These are phyloP conservation scores for Melinopterus prodromus DNA, from an alignment of 2,888 invertebrate genomes.

Conservation along the genomic window DNA sequence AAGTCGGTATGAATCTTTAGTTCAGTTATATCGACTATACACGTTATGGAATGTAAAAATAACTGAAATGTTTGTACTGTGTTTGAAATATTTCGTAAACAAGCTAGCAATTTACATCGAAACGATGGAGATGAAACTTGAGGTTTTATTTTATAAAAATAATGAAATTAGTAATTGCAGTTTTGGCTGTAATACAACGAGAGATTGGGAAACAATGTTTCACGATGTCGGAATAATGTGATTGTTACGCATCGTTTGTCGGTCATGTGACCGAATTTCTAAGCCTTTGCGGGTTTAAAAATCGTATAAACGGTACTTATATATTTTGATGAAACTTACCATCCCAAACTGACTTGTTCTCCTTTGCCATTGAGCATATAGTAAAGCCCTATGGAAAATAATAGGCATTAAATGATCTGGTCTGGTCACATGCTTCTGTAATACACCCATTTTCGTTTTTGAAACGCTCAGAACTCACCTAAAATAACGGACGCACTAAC, in stretches of 20 bases:
- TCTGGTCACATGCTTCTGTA: constrained; percentile 47
- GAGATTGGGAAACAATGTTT: not conserved
- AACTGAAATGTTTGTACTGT: too few species aligned
- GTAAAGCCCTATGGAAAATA: constrained; percentile 66
- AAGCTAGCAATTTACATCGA: too few species aligned
- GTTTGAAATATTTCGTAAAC: too few species aligned
- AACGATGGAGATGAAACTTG: too few species aligned
- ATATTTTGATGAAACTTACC: constrained; percentile 62
- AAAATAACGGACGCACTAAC: constrained; percentile 54
- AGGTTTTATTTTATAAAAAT: too few species aligned
- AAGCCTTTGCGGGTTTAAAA: not conserved
- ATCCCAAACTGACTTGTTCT: constrained; percentile 85
- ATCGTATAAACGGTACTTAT: not conserved
- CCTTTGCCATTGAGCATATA: constrained; percentile 86
- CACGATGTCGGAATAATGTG: not conserved
- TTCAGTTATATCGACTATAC: too few species aligned
- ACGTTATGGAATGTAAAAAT: too few species aligned
- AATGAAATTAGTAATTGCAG: too few species aligned
- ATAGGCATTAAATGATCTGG: constrained; percentile 22
- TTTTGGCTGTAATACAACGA: too few species aligned
- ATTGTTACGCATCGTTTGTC: not conserved
- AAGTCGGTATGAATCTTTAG: too few species aligned
- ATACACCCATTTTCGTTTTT: constrained; percentile 33
- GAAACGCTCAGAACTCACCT: constrained; percentile 51
- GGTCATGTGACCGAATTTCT: constrained; percentile 21